Evolutionary conservation across 23 tunicate species (phyloP).

Genomic region (Diplosoma virens): DNA sequence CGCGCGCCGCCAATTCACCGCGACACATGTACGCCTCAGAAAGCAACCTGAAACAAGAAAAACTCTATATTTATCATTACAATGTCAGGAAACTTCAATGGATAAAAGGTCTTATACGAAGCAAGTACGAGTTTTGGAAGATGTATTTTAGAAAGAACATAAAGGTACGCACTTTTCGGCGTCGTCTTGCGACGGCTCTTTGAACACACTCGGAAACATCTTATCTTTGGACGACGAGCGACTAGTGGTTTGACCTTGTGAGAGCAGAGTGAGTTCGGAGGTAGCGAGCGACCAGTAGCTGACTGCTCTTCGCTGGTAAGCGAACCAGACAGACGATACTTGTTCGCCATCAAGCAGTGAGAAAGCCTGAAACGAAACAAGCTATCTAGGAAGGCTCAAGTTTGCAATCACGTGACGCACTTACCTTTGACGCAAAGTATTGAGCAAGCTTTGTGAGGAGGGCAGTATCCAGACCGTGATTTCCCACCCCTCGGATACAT

Average conservation of each 20-base stretch:
- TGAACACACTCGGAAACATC: slow-evolving; percentile 54
- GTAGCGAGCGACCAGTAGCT: slow-evolving; percentile 62
- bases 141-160: not conserved
- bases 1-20: slow-evolving; percentile 71
- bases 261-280: slow-evolving; percentile 34
- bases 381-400: not conserved
- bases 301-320: slow-evolving; percentile 72
- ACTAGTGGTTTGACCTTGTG: slow-evolving; percentile 3
- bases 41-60: not conserved
- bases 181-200: slow-evolving; percentile 39
- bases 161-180: slow-evolving; percentile 40
- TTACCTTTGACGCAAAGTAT: slow-evolving; percentile 83
- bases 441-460: slow-evolving; percentile 69
- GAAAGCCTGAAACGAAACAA: slow-evolving; percentile 24
- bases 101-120: too few relatives aligned
- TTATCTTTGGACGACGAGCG: slow-evolving; percentile 34
- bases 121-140: too few relatives aligned
- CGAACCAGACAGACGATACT: slow-evolving; percentile 39
- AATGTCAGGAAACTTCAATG: too few relatives aligned
- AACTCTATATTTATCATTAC: too few relatives aligned
- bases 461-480: slow-evolving; percentile 59
- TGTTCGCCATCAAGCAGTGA: slow-evolving; percentile 17
- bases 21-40: slow-evolving; percentile 87
- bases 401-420: not conserved
- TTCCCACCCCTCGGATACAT: slow-evolving; percentile 56